Conservation (phyloP, 1,140 invertebrate species). For the Protaetia brevitarsis region DNA sequence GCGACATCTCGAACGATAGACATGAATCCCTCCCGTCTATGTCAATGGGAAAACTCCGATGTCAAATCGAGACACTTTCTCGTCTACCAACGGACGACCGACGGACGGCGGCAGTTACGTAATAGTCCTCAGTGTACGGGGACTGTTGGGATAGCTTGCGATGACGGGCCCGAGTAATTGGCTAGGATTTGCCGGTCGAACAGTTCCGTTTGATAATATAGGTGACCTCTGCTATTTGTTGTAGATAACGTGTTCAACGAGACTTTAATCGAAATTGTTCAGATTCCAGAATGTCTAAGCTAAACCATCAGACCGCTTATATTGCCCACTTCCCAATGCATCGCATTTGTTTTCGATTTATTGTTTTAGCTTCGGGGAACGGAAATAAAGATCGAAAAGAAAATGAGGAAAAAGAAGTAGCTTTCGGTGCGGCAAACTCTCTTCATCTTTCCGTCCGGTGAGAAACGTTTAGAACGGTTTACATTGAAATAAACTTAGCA, state of each 20-base stretch:
- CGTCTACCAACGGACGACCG: background rate
- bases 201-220: slow-evolving; percentile 28
- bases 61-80: background rate
- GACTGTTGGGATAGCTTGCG: background rate
- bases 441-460: too few relatives aligned
- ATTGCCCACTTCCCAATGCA: slow-evolving; percentile 30
- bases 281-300: slow-evolving; percentile 37
- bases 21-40: slow-evolving; percentile 5
- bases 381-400: background rate
- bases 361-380: background rate
- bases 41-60: slow-evolving; percentile 1
- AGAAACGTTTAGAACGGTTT: too few relatives aligned
- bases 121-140: background rate
- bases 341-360: slow-evolving; percentile 27
- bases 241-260: slow-evolving; percentile 36
- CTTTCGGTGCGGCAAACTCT: too few relatives aligned
- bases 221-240: slow-evolving; percentile 32
- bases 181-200: slow-evolving; percentile 27
- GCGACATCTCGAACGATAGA: background rate
- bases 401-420: background rate
- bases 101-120: slow-evolving; percentile 9
- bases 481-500: too few relatives aligned
- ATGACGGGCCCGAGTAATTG: slow-evolving; percentile 27
- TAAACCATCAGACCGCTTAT: slow-evolving; percentile 34
- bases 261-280: slow-evolving; percentile 38